These are phyloP conservation scores for Ernsta delagoae DNA, from an alignment of 2,888 invertebrate species.

Conservation along the genomic window DNA sequence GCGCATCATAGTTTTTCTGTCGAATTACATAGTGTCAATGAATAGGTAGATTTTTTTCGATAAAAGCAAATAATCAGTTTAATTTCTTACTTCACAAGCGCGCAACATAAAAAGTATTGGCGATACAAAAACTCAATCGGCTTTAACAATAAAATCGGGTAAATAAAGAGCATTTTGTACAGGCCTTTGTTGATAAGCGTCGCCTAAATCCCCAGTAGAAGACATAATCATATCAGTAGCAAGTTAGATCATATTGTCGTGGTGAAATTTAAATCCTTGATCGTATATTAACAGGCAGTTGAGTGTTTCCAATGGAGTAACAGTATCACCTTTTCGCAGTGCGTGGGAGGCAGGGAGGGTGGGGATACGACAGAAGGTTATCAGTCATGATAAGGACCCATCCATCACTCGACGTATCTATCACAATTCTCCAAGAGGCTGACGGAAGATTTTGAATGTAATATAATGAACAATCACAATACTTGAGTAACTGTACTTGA, in stretches of 20 bases:
- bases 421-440: conserved; percentile 46
- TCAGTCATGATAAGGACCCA: conserved; percentile 76
- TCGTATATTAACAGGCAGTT: conserved; percentile 9
- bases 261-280: conserved; percentile 10
- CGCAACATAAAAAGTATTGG: not conserved
- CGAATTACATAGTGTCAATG: not conserved
- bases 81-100: not conserved
- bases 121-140: not conserved
- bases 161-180: not conserved
- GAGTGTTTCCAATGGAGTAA: too few species aligned
- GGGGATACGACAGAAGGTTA: conserved; percentile 71
- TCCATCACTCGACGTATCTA: conserved; percentile 66
- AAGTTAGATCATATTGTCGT: not conserved
- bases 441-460: conserved; percentile 67
- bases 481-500: not conserved
- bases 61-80: not conserved
- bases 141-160: not conserved
- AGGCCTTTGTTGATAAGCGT: conserved; percentile 8
- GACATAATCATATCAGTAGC: not conserved
- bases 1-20: not conserved
- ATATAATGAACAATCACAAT: conserved; percentile 14
- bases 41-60: not conserved
- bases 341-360: conserved; percentile 43
- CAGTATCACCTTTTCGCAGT: too few species aligned
- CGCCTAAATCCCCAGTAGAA: not conserved